phyloP scores from a whole-genome alignment of 2,797 vertebrate genomes.

The Pelobates cultripes region DNA sequence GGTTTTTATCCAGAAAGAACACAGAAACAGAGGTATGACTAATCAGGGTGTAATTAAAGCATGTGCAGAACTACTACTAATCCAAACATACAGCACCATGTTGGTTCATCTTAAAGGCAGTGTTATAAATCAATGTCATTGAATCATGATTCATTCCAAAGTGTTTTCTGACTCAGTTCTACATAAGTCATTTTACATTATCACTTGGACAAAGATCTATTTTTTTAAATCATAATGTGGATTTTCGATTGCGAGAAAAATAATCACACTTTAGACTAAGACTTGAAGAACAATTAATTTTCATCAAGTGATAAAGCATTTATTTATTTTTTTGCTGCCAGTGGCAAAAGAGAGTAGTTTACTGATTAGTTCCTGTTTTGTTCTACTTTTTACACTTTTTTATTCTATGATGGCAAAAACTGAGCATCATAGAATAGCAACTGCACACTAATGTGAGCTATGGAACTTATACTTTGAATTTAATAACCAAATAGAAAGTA shows the following conservation, averaged over 20 bases:
- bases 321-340: too few relatives aligned
- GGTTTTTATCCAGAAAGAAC: slow-evolving; percentile 92
- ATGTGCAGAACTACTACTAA: slow-evolving; percentile 50
- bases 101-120: slow-evolving; percentile 51
- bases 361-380: too few relatives aligned
- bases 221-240: slow-evolving; percentile 11
- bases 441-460: too few relatives aligned
- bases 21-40: slow-evolving; percentile 73
- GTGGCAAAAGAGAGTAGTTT: too few relatives aligned
- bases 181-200: background rate
- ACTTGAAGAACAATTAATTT: too few relatives aligned
- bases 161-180: background rate
- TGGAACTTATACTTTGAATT: too few relatives aligned
- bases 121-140: slow-evolving; percentile 41
- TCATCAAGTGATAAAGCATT: too few relatives aligned
- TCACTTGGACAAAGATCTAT: slow-evolving; percentile 1
- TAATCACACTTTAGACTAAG: background rate
- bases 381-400: too few relatives aligned
- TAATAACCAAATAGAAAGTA: too few relatives aligned
- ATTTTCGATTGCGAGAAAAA: background rate
- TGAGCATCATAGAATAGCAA: too few relatives aligned
- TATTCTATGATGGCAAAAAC: too few relatives aligned
- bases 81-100: slow-evolving; percentile 56
- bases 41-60: slow-evolving; percentile 45
- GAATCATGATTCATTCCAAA: slow-evolving; percentile 27